Base-by-base conservation (phyloP, 2,888 invertebrate species). In the Hartigia nigra region DNA sequence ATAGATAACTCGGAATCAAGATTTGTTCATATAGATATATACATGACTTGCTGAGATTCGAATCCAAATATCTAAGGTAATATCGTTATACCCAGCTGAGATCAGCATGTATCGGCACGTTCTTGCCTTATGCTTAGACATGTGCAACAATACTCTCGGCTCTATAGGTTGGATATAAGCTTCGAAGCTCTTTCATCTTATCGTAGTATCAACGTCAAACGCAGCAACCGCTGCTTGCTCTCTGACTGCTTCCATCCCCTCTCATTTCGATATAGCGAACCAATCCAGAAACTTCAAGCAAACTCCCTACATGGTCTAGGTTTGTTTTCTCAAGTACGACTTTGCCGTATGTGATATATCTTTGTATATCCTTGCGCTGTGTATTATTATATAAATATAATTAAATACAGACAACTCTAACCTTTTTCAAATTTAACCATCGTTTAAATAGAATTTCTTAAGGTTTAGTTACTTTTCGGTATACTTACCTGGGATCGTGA, bases 151-250 rank as follows among this genome's bases (percentile, higher is more conserved):
- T 90, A 87, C 89, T 85, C 86, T 87, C 86, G 87, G 84, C 55
- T 83, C 83, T 88, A 88, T 88, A 88, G 88, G 86, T 89, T 86
- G 88, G 89, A 89, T 91, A 90, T 90, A 90, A 89, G 89, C 90
- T 89, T 89, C 86, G 87, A 87, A 87, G 90, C 90, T 91, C 91
- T 91, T 91, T 91, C 91, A 91, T 91, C 91, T 91, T 91, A 91
- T 91, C 91, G 89, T 86, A 90, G 90, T 91, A 91, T 91, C 91
- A 91, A 91, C 91, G 91, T 91, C 91, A 91, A 91, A 91, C 89
- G 88, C 91, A 91, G 91, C 90, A 88, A 89, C 87, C 87, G 87
- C 88, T 85, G 82, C 83, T 83, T 82, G 79, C 85, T 83, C 82
- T 72, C 87, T 85, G 84, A 85, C 88, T 87, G 85, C 83, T 86